Conservation (phyloP, 2,113 vertebrate species). For the Podarcis raffonei region DNA sequence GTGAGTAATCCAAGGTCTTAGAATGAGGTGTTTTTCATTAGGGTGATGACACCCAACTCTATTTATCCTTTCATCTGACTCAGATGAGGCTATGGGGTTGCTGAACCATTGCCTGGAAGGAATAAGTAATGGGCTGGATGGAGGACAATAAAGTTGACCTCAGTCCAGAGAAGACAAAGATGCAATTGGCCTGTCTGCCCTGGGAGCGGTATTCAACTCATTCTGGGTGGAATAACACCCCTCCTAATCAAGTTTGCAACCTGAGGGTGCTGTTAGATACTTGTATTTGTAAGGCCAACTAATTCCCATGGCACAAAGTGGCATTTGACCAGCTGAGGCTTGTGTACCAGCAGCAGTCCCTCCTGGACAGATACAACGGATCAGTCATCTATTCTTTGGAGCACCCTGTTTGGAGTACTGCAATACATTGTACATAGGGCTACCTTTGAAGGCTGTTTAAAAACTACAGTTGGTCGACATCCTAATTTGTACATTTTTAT, state of each 20-base stretch:
- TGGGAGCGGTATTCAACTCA: no score
- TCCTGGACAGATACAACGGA: neutral
- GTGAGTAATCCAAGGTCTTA: neutral
- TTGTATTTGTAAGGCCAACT: neutral
- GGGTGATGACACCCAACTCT: neutral
- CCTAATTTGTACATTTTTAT: neutral
- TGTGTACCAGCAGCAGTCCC: neutral
- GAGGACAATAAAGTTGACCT: neutral
- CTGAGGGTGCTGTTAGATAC: neutral
- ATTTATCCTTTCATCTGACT: conserved; percentile 30
- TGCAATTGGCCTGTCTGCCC: neutral
- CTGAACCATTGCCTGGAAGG: neutral
- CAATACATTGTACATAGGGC: neutral
- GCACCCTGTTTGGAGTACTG: neutral
- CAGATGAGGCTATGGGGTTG: conserved; percentile 8
- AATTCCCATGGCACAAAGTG: neutral
- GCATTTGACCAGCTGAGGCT: neutral
- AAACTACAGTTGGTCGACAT: neutral
- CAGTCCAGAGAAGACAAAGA: neutral
- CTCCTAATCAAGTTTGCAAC: neutral
- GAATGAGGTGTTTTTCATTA: neutral
- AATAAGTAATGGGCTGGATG: neutral
- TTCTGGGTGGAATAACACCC: no score
- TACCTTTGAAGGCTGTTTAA: neutral
- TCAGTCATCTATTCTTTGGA: neutral